Evolutionary conservation across 2,888 invertebrate genomes (phyloP), one percentile per base, ranked within the genome.

Genomic region (Mongoloraphidia duomilia): DNA sequence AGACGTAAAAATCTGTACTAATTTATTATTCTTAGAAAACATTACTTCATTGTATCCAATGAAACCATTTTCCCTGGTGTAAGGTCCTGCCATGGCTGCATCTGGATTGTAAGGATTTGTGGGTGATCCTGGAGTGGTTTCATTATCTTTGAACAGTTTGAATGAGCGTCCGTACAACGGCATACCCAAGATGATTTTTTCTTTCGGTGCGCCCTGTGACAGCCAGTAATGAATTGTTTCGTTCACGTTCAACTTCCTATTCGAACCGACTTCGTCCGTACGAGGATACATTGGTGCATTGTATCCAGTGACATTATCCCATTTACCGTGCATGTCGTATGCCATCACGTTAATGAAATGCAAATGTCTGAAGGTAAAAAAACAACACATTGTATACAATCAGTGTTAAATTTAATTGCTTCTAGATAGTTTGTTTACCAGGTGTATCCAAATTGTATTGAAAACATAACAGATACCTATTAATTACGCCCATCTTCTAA

Each of bases 11-110:
- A 17, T 17, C 17, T 17, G 17, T 17, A 17, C 17, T 17, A 17
- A 17, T 17, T 4, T 17, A 17, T 17, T 17, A 17, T 17, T 17
- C 17, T 17, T 26, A 26, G 26, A 50, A 47, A 33, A 33, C 41
- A 40, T 50, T 60, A 76, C 78, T 67, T 88, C 86, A 57, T 84
- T 83, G 59, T 80, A 88, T n/a, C 83, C 84, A 46, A 85, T 63
- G 34, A 74, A 68, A 2, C 87, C 87, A n/a, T 64, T 62, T 46
- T 75, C 73, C 12, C 64, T 63, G 0, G 85, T 84, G 58, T 75
- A 82, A 0, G 73, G 76, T 1, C 85, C 86, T 2, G 74, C 69
- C 1, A 79, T 79, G n/a, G 58, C 65, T 1, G 74, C 67, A 26
- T 26, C 26, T 26, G 26, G 26, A 26, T 26, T 26, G 26, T 26